Conservation (phyloP, 2,888 invertebrate species). For the Masnerella sp. region DNA sequence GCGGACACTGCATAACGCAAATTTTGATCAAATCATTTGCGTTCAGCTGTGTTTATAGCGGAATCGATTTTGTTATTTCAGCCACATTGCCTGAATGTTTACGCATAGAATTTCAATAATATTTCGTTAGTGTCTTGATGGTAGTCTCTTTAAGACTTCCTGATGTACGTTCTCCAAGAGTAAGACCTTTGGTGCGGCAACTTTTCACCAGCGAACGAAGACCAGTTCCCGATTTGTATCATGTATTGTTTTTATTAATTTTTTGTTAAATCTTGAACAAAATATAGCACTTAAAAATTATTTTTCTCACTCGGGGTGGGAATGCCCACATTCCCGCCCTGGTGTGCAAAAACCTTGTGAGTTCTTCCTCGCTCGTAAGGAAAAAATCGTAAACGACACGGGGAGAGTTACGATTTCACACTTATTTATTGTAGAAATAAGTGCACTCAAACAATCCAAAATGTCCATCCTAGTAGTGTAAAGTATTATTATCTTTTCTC, state of each 20-base stretch:
- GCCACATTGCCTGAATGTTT: constrained; percentile 2
- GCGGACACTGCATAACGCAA: no score
- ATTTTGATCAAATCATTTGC: no score
- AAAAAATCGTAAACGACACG: no score
- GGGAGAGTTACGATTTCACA: no score
- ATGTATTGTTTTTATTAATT: neutral
- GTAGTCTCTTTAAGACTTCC: constrained; percentile 13
- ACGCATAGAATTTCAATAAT: constrained; percentile 4
- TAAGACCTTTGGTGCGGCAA: neutral
- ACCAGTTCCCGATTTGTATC: constrained; percentile 10
- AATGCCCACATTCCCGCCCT: neutral
- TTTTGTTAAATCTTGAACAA: neutral
- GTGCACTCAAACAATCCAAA: neutral
- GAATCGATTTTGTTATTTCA: constrained; percentile 1
- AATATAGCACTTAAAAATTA: neutral
- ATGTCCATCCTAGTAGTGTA: neutral
- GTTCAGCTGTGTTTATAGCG: no score
- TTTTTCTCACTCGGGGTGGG: neutral
- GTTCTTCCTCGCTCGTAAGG: no score
- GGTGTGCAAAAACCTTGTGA: neutral
- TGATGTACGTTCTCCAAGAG: neutral
- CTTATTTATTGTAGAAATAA: no score
- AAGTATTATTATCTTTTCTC: constrained; percentile 16
- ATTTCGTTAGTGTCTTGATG: constrained; percentile 5
- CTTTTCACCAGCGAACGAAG: constrained; percentile 2